A percentile compares a stretch with the other conserved stretches of the same genome.
These are phyloP conservation scores for Laodelphax striatellus DNA, from an alignment of 1,140 invertebrate species.

Conservation along the genomic window DNA sequence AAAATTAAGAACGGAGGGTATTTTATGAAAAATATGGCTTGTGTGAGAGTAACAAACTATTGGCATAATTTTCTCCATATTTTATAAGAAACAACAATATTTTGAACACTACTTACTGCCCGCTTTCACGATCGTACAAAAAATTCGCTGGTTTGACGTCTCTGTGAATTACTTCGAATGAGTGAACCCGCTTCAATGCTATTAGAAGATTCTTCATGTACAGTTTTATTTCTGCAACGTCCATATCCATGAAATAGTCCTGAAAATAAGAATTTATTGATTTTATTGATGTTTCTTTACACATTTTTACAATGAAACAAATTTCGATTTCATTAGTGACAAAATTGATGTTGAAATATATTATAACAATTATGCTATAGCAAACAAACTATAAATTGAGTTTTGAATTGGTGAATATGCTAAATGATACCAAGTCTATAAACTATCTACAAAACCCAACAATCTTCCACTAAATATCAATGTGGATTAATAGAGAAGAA, in stretches of 20 bases:
- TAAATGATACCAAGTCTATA: too few species aligned
- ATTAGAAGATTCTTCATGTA: constrained; percentile 76
- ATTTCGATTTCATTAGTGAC: neutral
- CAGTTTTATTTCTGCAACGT: constrained; percentile 52
- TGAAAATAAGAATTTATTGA: constrained; percentile 37
- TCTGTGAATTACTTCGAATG: constrained; percentile 76
- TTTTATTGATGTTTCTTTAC: neutral
- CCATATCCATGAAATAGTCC: constrained; percentile 65
- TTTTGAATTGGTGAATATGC: too few species aligned
- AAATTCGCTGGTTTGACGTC: constrained; percentile 92
- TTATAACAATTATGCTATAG: too few species aligned
- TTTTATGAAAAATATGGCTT: too few species aligned
- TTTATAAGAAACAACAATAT: neutral
- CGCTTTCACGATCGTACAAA: constrained; percentile 65
- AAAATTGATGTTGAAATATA: too few species aligned
- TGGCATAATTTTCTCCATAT: too few species aligned
- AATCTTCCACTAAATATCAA: too few species aligned
- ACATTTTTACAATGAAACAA: neutral
- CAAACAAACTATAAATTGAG: too few species aligned
- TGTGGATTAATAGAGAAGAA: too few species aligned
- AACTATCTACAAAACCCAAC: too few species aligned
- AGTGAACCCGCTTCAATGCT: constrained; percentile 69
- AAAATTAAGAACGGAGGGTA: too few species aligned
- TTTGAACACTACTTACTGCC: constrained; percentile 45
- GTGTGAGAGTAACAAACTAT: too few species aligned